Evolutionary conservation across 2,113 vertebrate genomes (phyloP), one percentile per base, ranked within the genome.

Genomic region (Lepus americanus): DNA sequence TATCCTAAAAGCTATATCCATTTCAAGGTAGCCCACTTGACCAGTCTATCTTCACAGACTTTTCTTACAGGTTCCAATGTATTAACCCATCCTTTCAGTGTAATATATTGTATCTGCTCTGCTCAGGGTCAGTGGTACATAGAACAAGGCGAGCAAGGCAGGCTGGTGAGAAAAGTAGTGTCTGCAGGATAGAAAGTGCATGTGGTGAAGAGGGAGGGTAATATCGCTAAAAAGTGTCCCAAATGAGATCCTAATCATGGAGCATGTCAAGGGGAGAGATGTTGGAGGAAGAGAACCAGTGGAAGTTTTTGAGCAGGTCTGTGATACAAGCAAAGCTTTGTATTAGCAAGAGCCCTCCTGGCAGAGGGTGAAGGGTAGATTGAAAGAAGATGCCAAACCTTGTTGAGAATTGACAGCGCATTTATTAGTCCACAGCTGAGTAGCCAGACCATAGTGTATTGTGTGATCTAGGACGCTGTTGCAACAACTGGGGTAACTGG

Each of bases 21-120:
- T 64, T 33, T 86, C 33, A 81, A 83, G 29, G 22, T 39, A 79
- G 16, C 14, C 29, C 78, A 10, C 2, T 9, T 69, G 51, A 14
- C 9, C n/a, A 70, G 39, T 22, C 1, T 33, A 53, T 63, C 17
- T 49, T 5, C 4, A 44, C 67, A 10, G 67, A 27, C 10, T 3
- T 73, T 69, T 77, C 61, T 94, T 84, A n/a, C 6, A 31, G 51
- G 20, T 5, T 55, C 6, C 12, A 61, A 0, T 3, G 0, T 87
- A 72, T 51, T 55, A 10, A 36, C 77, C 90, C 92, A 9, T n/a
- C 78, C 6, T 91, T 61, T 85, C 5, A 20, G 92, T 70, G n/a
- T 49, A 73, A 4, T 39, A 14, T 66, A 33, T 23, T 44, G 44
- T 39, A 39, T 23, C 13, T 33, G 1, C 33, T 94, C 29, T n/a